phyloP scores from a whole-genome alignment of 1,140 invertebrate species.

The Elymnias hypermnestra region DNA sequence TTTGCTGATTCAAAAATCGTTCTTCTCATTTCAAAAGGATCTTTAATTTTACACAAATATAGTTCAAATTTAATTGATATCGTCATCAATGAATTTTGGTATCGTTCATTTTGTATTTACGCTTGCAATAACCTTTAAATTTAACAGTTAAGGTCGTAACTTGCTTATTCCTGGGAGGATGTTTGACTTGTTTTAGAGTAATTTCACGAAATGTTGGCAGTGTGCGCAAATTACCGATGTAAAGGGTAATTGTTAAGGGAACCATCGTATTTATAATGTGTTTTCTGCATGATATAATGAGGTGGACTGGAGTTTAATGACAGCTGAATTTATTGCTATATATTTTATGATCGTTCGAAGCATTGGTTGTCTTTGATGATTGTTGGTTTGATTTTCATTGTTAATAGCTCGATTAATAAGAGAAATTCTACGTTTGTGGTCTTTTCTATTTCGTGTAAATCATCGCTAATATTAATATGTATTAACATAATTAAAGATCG shows the following conservation, averaged over 20 bases:
- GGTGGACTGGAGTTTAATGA: conserved; percentile 21
- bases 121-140: not conserved
- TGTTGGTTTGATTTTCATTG: conserved; percentile 1
- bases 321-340: conserved; percentile 18
- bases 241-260: conserved; percentile 51
- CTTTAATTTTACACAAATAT: conserved; percentile 22
- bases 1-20: conserved; percentile 47
- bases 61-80: conserved; percentile 25
- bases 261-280: conserved; percentile 39
- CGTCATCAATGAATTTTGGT: conserved; percentile 16
- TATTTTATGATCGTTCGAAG: conserved; percentile 3
- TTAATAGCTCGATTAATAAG: too few species aligned
- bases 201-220: conserved; percentile 41
- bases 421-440: too few species aligned
- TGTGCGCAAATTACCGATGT: conserved; percentile 60
- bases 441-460: too few species aligned
- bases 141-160: not conserved
- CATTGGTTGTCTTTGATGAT: conserved; percentile 1
- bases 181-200: conserved; percentile 13
- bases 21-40: conserved; percentile 8
- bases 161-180: conserved; percentile 2
- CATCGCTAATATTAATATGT: too few species aligned
- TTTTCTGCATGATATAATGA: conserved; percentile 47
- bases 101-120: conserved; percentile 5
- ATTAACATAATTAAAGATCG: too few species aligned